These are phyloP conservation scores for Catharus ustulatus DNA, from an alignment of 2,797 vertebrate species.

Conservation along the genomic window DNA sequence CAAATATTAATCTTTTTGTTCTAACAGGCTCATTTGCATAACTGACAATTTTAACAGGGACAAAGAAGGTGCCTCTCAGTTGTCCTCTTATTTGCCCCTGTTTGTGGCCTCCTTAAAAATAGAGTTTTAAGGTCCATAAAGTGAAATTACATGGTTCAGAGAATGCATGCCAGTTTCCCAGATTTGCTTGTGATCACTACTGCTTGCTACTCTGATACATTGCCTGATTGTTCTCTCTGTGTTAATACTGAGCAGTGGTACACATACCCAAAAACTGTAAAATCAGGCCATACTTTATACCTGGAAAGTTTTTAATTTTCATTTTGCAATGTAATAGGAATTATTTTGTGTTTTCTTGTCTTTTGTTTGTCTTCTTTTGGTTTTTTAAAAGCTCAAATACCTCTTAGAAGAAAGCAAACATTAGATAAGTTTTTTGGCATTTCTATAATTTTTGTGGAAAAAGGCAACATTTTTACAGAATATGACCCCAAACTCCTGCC, in stretches of 20 bases:
- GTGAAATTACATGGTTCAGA: not conserved
- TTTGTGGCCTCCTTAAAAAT: not conserved
- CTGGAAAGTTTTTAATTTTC: not conserved
- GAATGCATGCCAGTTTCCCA: not conserved
- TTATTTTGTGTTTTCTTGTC: not conserved
- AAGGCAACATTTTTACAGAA: not conserved
- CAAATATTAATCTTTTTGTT: not conserved
- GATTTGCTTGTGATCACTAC: not conserved
- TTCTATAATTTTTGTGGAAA: not conserved
- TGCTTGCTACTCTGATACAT: not conserved
- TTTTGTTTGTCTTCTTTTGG: not conserved
- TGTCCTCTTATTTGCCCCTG: not conserved
- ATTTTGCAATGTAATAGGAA: not conserved
- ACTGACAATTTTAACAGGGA: not conserved
- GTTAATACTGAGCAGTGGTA: not conserved
- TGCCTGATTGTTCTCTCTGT: not conserved
- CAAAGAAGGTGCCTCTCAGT: not conserved
- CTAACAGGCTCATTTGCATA: not conserved
- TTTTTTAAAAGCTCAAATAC: not conserved
- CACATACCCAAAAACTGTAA: not conserved
- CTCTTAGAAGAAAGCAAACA: not conserved
- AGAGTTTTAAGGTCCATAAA: not conserved
- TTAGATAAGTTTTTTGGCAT: not conserved
- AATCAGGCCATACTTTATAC: not conserved
- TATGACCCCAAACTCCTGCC: not conserved